A percentile compares a stretch with the other conserved stretches of the same genome.
phyloP scores from a whole-genome alignment of 1,140 invertebrate species.

The Heliconius melpomene region DNA sequence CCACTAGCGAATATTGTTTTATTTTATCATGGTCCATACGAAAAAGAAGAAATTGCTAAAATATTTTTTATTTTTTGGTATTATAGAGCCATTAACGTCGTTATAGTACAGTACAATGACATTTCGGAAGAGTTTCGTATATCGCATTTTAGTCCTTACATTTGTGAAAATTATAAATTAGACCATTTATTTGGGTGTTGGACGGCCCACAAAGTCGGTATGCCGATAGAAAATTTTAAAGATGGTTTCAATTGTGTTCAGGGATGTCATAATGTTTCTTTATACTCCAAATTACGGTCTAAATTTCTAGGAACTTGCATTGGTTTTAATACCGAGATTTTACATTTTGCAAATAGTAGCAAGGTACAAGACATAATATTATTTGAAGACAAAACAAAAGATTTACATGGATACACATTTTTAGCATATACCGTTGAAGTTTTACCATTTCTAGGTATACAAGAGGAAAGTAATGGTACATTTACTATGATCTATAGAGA shows the following conservation, averaged over 20 bases:
- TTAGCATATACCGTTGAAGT: slow-evolving; percentile 55
- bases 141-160: slow-evolving; percentile 59
- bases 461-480: slow-evolving; percentile 48
- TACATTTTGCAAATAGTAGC: slow-evolving; percentile 44
- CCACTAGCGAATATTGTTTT: slow-evolving; percentile 61
- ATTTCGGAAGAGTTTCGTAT: slow-evolving; percentile 41
- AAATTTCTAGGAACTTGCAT: slow-evolving; percentile 68
- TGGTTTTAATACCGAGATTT: slow-evolving; percentile 52
- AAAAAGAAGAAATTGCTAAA: slow-evolving; percentile 49
- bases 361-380: slow-evolving; percentile 43
- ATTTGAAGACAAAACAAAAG: slow-evolving; percentile 64
- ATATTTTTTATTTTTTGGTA: slow-evolving; percentile 68
- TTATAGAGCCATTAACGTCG: slow-evolving; percentile 54
- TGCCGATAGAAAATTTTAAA: slow-evolving; percentile 51
- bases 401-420: slow-evolving; percentile 63
- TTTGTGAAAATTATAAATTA: slow-evolving; percentile 52
- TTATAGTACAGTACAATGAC: slow-evolving; percentile 61
- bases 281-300: slow-evolving; percentile 55
- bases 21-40: slow-evolving; percentile 48
- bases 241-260: slow-evolving; percentile 58
- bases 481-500: slow-evolving; percentile 57
- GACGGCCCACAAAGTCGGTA: slow-evolving; percentile 57
- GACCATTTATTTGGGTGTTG: slow-evolving; percentile 60
- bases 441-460: slow-evolving; percentile 63
- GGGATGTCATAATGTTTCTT: slow-evolving; percentile 60